phyloP scores from a whole-genome alignment of 2,888 invertebrate genomes.

The Eurytoma californica region DNA sequence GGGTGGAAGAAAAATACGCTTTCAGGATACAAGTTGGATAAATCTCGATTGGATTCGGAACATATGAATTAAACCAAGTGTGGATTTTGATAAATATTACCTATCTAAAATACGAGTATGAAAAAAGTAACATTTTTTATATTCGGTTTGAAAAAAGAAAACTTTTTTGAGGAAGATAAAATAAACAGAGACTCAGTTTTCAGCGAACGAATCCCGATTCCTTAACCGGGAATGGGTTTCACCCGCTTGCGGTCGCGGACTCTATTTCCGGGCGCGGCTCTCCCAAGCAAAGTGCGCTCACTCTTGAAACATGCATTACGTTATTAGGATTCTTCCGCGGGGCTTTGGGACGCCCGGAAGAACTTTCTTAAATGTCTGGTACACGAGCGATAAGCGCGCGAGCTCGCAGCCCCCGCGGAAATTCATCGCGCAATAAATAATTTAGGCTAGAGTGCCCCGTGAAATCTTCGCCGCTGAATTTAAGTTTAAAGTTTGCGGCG shows the following conservation, averaged over 20 bases:
- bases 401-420: neutral
- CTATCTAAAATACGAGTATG: no score
- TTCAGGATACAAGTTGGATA: neutral
- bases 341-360: conserved; percentile 1
- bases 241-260: no score
- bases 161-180: no score
- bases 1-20: neutral
- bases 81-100: no score
- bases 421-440: conserved; percentile 62
- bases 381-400: conserved; percentile 58
- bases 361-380: conserved; percentile 58
- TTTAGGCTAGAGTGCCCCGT: conserved; percentile 50
- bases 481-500: conserved; percentile 39
- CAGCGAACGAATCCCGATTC: no score
- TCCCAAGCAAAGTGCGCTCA: neutral
- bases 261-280: no score
- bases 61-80: no score
- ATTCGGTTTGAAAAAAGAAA: no score
- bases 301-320: conserved; percentile 38
- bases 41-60: no score
- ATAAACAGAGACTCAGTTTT: no score
- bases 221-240: no score
- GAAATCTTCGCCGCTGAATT: conserved; percentile 31
- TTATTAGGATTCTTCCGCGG: conserved; percentile 32
- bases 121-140: no score